Evolutionary conservation across 1,140 invertebrate species (phyloP).

Genomic region (Charaxes varanes): DNA sequence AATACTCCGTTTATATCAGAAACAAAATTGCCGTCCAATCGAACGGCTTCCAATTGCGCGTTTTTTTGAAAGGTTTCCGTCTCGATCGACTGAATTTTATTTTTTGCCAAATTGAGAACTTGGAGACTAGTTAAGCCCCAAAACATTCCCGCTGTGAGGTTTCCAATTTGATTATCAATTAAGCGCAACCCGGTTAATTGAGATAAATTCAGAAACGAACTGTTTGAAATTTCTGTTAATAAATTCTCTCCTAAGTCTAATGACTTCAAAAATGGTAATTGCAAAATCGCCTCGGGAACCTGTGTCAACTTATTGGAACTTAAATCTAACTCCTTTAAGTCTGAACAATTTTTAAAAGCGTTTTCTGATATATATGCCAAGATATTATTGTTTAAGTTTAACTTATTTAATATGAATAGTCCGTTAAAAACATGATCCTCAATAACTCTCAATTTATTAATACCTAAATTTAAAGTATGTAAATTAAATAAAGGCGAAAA

Average conservation of each 20-base stretch:
- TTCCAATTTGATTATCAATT: constrained; percentile 87
- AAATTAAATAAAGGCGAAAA: constrained; percentile 89
- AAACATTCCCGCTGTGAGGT: constrained; percentile 83
- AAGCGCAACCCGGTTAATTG: constrained; percentile 86
- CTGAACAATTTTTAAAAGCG: constrained; percentile 88
- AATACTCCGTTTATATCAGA: constrained; percentile 86
- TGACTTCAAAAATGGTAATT: constrained; percentile 84
- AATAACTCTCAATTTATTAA: constrained; percentile 83
- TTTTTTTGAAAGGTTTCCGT: constrained; percentile 84
- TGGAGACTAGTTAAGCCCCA: constrained; percentile 82
- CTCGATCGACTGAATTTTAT: constrained; percentile 85
- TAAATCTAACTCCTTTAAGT: constrained; percentile 86
- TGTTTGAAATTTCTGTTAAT: constrained; percentile 83
- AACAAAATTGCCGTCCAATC: constrained; percentile 86
- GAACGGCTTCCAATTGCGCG: constrained; percentile 84
- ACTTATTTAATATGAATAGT: constrained; percentile 85
- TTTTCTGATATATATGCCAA: constrained; percentile 83
- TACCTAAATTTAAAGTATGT: constrained; percentile 85
- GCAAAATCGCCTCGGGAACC: constrained; percentile 84
- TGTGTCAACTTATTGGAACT: constrained; percentile 85
- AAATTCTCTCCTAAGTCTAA: constrained; percentile 88
- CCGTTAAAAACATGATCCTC: constrained; percentile 86
- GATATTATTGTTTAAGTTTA: constrained; percentile 86
- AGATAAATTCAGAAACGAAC: constrained; percentile 82
- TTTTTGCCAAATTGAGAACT: constrained; percentile 88